phyloP scores from a whole-genome alignment of 2,113 vertebrate genomes.

The Morone saxatilis region DNA sequence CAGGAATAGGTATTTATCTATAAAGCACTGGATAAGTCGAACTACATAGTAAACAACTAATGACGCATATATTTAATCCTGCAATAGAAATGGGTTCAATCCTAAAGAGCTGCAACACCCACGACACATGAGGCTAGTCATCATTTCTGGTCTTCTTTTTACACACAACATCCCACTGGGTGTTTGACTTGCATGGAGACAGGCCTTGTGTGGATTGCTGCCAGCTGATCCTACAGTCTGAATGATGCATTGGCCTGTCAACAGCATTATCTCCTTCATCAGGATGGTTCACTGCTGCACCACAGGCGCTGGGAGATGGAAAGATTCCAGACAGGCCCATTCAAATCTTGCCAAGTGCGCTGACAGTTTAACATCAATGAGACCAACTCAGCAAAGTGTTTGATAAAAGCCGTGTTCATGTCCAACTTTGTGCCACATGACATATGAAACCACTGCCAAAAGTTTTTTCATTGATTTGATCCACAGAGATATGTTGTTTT shows the following conservation, averaged over 20 bases:
- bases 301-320: constrained; percentile 44
- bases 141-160: neutral
- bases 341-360: constrained; percentile 54
- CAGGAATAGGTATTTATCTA: neutral
- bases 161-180: neutral
- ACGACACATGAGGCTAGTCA: neutral
- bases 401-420: constrained; percentile 5
- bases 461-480: neutral
- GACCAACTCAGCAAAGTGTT: constrained; percentile 12
- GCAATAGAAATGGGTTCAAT: neutral
- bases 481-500: too few relatives aligned
- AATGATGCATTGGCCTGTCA: constrained; percentile 64
- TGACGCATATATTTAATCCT: constrained; percentile 1
- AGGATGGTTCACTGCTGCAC: constrained; percentile 46
- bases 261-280: constrained; percentile 64
- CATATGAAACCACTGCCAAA: neutral
- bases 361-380: constrained; percentile 53
- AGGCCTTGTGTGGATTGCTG: constrained; percentile 34
- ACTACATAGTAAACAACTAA: neutral
- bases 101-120: neutral
- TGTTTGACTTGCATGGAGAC: constrained; percentile 22
- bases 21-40: neutral
- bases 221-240: constrained; percentile 50
- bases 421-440: constrained; percentile 22
- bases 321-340: constrained; percentile 50